Conservation (phyloP, 2,888 invertebrate genomes). For the Drosophila diplacantha region DNA sequence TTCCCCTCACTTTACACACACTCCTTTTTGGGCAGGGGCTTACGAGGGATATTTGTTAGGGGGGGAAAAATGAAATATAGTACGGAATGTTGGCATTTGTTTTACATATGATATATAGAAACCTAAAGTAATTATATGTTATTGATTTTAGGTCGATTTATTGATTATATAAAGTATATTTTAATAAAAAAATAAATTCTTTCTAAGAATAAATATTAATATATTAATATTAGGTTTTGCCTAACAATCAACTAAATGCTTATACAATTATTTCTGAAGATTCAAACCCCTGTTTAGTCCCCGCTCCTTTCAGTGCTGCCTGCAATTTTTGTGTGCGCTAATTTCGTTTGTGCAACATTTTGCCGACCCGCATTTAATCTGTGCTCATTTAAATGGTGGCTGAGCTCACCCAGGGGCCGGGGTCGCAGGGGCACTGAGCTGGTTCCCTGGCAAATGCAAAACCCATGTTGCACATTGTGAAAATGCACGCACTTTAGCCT, state of each 20-base stretch:
- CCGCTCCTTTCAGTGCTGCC: not conserved
- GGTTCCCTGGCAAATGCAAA: constrained; percentile 66
- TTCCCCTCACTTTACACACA: constrained; percentile 16
- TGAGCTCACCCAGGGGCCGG: constrained; percentile 31
- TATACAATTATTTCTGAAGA: not conserved
- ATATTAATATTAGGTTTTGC: too few species aligned
- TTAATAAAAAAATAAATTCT: too few species aligned
- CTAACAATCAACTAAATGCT: not conserved
- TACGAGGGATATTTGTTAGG: not conserved
- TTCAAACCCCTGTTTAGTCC: not conserved
- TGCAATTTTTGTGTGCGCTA: constrained; percentile 62
- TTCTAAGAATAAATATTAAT: too few species aligned
- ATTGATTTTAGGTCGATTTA: not conserved
- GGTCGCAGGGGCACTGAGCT: constrained; percentile 7
- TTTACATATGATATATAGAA: not conserved
- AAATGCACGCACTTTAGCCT: constrained; percentile 59
- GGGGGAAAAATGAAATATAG: not conserved
- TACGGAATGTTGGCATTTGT: not conserved
- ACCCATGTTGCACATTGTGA: constrained; percentile 66
- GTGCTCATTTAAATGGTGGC: constrained; percentile 69
- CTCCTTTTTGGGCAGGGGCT: not conserved
- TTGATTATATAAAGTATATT: too few species aligned
- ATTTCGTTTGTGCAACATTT: constrained; percentile 69
- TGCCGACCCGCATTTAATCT: constrained; percentile 74
- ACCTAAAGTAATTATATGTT: not conserved